Conservation (phyloP, 2,113 vertebrate species). For the Lutjanus erythropterus region DNA sequence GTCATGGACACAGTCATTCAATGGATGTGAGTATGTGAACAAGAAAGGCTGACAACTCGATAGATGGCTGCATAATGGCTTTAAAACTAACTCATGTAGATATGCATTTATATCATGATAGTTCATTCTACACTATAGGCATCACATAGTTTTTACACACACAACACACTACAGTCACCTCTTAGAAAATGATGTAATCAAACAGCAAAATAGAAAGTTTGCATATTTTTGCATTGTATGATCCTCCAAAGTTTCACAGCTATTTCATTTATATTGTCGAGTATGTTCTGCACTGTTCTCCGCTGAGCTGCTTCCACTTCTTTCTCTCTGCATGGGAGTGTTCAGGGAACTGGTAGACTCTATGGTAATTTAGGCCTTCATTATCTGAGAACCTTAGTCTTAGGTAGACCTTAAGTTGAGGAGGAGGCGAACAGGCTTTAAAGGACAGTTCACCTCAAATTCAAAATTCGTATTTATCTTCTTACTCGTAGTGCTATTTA, state of each 20-base stretch:
- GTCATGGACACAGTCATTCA: constrained; percentile 63
- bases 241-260: constrained; percentile 85
- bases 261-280: constrained; percentile 68
- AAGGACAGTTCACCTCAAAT: too few species aligned
- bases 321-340: constrained; percentile 43
- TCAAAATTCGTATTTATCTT: too few species aligned
- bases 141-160: constrained; percentile 74
- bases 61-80: constrained; percentile 77
- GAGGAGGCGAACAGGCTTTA: constrained; percentile 35
- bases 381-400: constrained; percentile 61
- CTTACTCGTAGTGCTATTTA: too few species aligned
- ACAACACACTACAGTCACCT: constrained; percentile 80
- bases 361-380: constrained; percentile 54
- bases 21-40: constrained; percentile 62
- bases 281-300: constrained; percentile 22
- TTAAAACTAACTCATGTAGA: constrained; percentile 76
- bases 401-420: constrained; percentile 66
- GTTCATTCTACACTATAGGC: constrained; percentile 80
- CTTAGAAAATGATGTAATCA: constrained; percentile 85
- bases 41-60: constrained; percentile 66
- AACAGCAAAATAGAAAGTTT: constrained; percentile 87
- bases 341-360: constrained; percentile 54
- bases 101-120: constrained; percentile 77
- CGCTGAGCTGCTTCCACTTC: constrained; percentile 47
- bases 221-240: constrained; percentile 88